These are phyloP conservation scores for Notothenia coriiceps DNA, from an alignment of 2,113 vertebrate genomes.

Conservation along the genomic window DNA sequence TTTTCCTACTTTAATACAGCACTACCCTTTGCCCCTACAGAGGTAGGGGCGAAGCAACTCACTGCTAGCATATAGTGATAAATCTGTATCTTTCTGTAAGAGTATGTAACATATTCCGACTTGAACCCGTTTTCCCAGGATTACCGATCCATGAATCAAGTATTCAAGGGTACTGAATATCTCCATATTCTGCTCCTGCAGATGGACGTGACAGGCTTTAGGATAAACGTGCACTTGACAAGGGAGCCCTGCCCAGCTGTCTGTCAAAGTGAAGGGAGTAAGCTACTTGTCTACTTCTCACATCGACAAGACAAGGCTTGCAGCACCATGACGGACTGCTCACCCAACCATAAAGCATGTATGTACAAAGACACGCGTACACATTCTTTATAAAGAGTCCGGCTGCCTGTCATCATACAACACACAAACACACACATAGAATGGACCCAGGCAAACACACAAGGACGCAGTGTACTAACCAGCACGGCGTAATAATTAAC, in stretches of 20 bases:
- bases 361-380: constrained; percentile 11
- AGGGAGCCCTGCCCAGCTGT: constrained; percentile 54
- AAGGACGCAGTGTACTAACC: background rate
- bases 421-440: background rate
- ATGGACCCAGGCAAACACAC: background rate
- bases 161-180: constrained; percentile 45
- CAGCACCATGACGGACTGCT: constrained; percentile 44
- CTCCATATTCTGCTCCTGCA: constrained; percentile 34
- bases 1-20: constrained; percentile 9
- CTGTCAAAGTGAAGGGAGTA: constrained; percentile 57
- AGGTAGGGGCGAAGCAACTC: background rate
- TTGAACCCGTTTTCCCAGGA: constrained; percentile 50
- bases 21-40: background rate
- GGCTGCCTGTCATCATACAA: background rate
- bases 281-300: constrained; percentile 53
- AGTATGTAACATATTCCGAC: constrained; percentile 41
- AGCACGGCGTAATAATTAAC: too few species aligned
- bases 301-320: constrained; percentile 19
- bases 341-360: background rate
- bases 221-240: constrained; percentile 41
- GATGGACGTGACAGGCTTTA: constrained; percentile 53
- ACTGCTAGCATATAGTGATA: background rate
- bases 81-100: constrained; percentile 34
- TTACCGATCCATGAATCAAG: constrained; percentile 57
- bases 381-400: constrained; percentile 8